Percentiles rank a stretch among this genome's conserved stretches.
Evolutionary conservation across 2,797 vertebrate genomes (phyloP).

Genomic region (Siniperca undulata): DNA sequence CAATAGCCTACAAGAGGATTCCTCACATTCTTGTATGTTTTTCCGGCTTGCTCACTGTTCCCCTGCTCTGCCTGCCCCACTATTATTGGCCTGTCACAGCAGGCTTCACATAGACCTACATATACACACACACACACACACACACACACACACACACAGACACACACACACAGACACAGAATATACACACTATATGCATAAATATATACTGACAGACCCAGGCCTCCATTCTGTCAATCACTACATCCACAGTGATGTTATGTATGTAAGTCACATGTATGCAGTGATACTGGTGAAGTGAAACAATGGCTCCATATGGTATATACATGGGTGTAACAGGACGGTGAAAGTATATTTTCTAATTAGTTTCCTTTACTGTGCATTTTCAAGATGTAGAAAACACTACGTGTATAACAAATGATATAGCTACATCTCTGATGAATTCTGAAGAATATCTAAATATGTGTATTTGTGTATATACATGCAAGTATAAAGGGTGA

Average conservation of each 20-base stretch:
- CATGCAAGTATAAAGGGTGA: neutral
- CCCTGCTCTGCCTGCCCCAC: constrained; percentile 30
- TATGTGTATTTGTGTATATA: neutral
- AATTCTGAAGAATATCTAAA: neutral
- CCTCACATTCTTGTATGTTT: constrained; percentile 75
- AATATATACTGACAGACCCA: neutral
- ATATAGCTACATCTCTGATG: neutral
- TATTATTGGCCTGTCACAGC: constrained; percentile 45
- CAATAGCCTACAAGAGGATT: constrained; percentile 67
- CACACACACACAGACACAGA: constrained; percentile 21
- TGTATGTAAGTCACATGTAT: neutral
- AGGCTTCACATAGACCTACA: constrained; percentile 39
- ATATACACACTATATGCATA: constrained; percentile 3
- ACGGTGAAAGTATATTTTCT: constrained; percentile 18
- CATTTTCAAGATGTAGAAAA: neutral
- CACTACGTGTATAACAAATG: neutral
- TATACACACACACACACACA: neutral
- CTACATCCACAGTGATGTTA: neutral
- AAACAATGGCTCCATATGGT: constrained; percentile 28
- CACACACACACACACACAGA: constrained; percentile 26
- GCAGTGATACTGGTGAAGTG: neutral
- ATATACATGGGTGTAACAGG: constrained; percentile 9
- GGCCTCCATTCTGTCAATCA: constrained; percentile 18
- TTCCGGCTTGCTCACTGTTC: constrained; percentile 33
- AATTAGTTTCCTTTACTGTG: constrained; percentile 8